Evolutionary conservation across 2,888 invertebrate species (phyloP), one percentile per base, ranked within the genome.

Genomic region (Lasioglossum figueresi): DNA sequence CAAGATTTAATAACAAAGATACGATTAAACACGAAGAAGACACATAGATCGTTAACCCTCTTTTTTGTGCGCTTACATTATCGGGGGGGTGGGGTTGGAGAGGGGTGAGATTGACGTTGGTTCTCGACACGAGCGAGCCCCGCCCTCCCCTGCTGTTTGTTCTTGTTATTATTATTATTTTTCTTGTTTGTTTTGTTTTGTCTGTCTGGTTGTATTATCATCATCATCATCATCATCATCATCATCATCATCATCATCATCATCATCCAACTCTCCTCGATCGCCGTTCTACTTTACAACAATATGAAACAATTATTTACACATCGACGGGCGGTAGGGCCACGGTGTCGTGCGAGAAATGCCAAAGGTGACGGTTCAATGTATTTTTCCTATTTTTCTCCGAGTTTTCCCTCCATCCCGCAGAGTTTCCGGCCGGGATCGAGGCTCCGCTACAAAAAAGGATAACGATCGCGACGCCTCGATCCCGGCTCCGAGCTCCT

Each of bases 51-150:
- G 82, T 88, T 86, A 85, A 82, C 80, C 76, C 79, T 84, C 82
- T 85, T 87, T 91, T 91, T 92, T 93, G 92, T 93, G 93, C 93
- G 93, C 91, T 93, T 93, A 93, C 91, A 92, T 92, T 91, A 88
- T 91, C 89, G 74, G 79, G 83, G 34, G 76, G 68, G 52, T 27
- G 90, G 76, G 78, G 79, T 70, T 70, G 70, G 70, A 40, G 40
- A 19, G 43, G 71, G 71, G 14, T 71, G 43, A 73, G 76, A 82
- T 73, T 40, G 78, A 56, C 71, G 37, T 81, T 81, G 68, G 52
- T 82, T 83, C 72, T 71, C 85, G 78, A 48, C 73, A 76, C 75
- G 76, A 75, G 16, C 79, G 79, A 82, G 79, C 79, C 82, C 82
- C 83, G 86, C 79, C 76, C 70, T 88, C 79, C 63, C 87, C 74